Evolutionary conservation across 2,797 vertebrate genomes (phyloP).

Genomic region (Bradypodion pumilum): DNA sequence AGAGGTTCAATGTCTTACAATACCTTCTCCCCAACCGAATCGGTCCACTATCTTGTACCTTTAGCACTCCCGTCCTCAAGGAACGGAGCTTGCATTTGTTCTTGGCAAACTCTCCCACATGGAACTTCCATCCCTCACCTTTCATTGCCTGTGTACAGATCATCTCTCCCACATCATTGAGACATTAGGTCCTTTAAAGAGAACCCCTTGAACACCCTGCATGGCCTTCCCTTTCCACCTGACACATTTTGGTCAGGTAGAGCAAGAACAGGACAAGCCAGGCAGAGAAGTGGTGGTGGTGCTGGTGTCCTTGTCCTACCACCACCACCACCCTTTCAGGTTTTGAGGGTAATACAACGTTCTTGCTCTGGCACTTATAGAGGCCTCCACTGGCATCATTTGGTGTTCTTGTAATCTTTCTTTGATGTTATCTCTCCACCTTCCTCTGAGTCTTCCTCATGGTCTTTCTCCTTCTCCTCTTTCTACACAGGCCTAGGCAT

Average conservation of each 20-base stretch:
- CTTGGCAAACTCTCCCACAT: background rate
- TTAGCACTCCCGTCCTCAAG: background rate
- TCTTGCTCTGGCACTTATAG: no score
- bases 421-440: no score
- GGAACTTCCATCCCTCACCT: background rate
- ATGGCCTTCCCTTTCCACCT: rapidly evolving
- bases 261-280: background rate
- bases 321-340: no score
- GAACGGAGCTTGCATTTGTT: background rate
- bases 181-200: background rate
- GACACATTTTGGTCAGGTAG: background rate
- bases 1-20: background rate
- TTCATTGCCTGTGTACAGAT: background rate
- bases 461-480: no score
- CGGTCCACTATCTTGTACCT: background rate
- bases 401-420: no score
- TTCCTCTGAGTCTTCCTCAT: no score
- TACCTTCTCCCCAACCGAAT: background rate
- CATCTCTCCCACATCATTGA: background rate
- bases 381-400: no score
- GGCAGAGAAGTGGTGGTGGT: no score
- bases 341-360: no score
- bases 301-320: no score
- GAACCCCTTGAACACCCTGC: background rate
- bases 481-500: no score